Evolutionary conservation across 2,797 vertebrate genomes (phyloP).

Genomic region (Potorous gilbertii): DNA sequence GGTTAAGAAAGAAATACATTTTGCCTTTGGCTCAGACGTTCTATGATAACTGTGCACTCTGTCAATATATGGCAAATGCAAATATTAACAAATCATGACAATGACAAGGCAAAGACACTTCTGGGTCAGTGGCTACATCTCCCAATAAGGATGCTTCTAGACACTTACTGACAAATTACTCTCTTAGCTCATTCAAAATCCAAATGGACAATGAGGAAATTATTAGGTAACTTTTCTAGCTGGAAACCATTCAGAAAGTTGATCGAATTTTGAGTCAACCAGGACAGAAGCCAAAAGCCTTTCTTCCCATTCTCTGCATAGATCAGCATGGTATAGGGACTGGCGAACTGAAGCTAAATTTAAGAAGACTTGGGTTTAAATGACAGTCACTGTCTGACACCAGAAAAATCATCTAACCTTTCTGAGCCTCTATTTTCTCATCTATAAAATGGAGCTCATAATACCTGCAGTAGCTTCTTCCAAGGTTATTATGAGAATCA

Average conservation of each 20-base stretch:
- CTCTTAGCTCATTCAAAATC: not conserved
- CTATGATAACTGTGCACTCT: not conserved
- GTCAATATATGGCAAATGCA: not conserved
- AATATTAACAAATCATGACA: not conserved
- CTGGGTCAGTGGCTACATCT: not conserved
- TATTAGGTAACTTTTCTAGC: slow-evolving; percentile 1
- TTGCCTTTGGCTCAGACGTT: not conserved
- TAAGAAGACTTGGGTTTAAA: not conserved
- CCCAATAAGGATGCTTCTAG: not conserved
- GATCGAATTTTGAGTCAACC: not conserved
- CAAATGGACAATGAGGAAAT: not conserved
- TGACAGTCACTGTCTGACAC: not conserved
- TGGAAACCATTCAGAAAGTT: slow-evolving; percentile 33
- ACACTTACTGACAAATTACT: not conserved
- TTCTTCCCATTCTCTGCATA: not conserved
- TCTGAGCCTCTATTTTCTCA: not conserved
- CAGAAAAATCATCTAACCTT: not conserved
- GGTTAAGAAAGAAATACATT: not conserved
- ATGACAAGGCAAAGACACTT: not conserved
- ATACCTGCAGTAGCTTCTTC: not conserved
- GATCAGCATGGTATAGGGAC: not conserved
- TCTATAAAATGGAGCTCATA: not conserved
- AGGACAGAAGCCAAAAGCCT: slow-evolving; percentile 7
- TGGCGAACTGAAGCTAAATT: not conserved
- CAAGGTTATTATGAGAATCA: not conserved